These are phyloP conservation scores for Limnephilus marmoratus DNA, from an alignment of 2,888 invertebrate genomes.

Conservation along the genomic window DNA sequence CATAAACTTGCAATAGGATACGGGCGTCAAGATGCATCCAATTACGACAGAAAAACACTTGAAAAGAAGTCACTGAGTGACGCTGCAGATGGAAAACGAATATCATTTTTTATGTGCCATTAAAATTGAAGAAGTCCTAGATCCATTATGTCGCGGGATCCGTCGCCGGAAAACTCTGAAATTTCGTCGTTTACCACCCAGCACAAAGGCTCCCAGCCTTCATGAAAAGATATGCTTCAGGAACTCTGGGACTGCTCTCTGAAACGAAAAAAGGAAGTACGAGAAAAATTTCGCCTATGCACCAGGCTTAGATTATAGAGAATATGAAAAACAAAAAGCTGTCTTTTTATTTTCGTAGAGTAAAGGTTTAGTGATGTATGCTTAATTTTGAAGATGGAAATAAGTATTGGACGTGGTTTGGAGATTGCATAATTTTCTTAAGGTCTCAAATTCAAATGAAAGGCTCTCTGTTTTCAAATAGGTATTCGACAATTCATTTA, in stretches of 20 bases:
- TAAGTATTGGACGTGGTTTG: too few species aligned
- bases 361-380: too few species aligned
- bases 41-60: not conserved
- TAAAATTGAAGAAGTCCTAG: not conserved
- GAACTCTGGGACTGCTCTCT: not conserved
- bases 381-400: too few species aligned
- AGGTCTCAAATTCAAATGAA: too few species aligned
- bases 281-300: not conserved
- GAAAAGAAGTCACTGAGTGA: not conserved
- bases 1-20: not conserved
- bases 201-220: not conserved
- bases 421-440: too few species aligned
- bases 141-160: not conserved
- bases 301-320: too few species aligned
- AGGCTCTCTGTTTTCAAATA: too few species aligned
- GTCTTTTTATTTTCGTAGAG: too few species aligned
- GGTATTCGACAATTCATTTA: too few species aligned
- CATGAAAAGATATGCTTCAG: not conserved
- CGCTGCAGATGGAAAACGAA: not conserved
- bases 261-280: not conserved
- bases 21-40: not conserved
- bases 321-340: too few species aligned
- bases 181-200: not conserved
- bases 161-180: conserved; percentile 10
- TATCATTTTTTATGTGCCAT: not conserved